phyloP scores from a whole-genome alignment of 2,113 vertebrate genomes.

The Tyrannus savana region DNA sequence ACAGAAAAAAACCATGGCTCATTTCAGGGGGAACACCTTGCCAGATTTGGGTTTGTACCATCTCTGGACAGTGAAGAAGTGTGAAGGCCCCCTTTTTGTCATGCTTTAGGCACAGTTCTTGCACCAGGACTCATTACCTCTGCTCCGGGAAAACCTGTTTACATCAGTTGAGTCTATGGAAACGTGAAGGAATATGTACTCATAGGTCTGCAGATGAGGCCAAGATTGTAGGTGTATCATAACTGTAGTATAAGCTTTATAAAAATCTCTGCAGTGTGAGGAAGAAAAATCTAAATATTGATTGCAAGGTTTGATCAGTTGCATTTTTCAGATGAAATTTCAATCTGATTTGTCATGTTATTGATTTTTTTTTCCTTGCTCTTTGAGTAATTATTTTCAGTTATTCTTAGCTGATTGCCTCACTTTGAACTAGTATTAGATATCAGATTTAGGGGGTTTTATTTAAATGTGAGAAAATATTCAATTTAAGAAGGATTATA shows the following conservation, averaged over 20 bases:
- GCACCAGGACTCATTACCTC: background rate
- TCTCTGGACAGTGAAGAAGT: background rate
- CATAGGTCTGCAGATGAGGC: background rate
- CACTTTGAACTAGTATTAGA: conserved; percentile 45
- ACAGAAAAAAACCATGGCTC: background rate
- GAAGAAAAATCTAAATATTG: conserved; percentile 4
- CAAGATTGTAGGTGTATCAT: background rate
- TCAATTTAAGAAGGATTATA: conserved; percentile 11
- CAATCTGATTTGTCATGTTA: conserved; percentile 19
- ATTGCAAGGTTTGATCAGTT: conserved; percentile 31
- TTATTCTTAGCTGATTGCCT: conserved; percentile 55
- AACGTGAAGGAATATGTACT: background rate
- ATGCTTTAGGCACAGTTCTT: background rate
- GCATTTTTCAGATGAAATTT: conserved; percentile 43
- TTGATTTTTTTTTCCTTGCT: conserved; percentile 9
- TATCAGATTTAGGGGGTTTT: background rate
- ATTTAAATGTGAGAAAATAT: conserved; percentile 53
- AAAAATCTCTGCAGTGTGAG: background rate
- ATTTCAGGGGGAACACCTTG: background rate
- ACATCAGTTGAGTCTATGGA: background rate
- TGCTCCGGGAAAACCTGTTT: background rate
- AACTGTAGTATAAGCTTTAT: background rate
- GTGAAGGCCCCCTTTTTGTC: background rate
- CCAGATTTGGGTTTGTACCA: background rate
- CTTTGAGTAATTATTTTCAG: conserved; percentile 40